Evolutionary conservation across 2,113 vertebrate species (phyloP), one percentile per base, ranked within the genome.

Genomic region (Neodon shergylaensis): DNA sequence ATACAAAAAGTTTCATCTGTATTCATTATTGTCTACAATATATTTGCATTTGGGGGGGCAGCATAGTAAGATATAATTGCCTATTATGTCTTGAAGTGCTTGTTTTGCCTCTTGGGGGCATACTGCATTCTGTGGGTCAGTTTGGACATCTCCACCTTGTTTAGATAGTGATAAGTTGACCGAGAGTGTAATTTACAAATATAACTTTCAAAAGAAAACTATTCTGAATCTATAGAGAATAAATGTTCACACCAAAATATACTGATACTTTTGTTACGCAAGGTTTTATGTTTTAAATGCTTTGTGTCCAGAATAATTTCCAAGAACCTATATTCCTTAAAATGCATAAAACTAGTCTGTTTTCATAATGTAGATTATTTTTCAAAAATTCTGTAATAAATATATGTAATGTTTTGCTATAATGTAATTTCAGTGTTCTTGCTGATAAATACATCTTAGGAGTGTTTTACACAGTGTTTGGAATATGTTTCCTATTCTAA

Each of bases 361-460:
- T 97, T 98, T 98, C 95, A 96, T 94, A 96, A 97, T 97, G 54
- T 96, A 96, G 94, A 91, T 97, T 96, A 95, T 98, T 98, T 88
- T 70, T 96, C 83, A 92, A 94, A 98, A 96, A 66, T 97, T 98
- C 97, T 98, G 94, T 98, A 93, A 98, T 97, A 97, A 61, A 78
- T 91, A 39, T 97, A 91, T 98, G 98, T 90, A 3, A 98, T 97
- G 97, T 98, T 95, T 98, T 98, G 96, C 98, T 98, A 98, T 98
- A 98, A 97, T 83, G 81, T 98, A 97, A 98, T 98, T 98, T 98
- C 97, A 98, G 96, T 98, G 97, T 98, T 98, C 91, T 97, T 98
- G 88, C 93, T 97, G 95, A 96, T 98, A 98, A 98, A 97, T 97
- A 96, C 97, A 97, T 96, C 65, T 2, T 98, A 96, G 92, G 72